These are phyloP conservation scores for Eclectus roratus DNA, from an alignment of 2,113 vertebrate species.

Conservation along the genomic window DNA sequence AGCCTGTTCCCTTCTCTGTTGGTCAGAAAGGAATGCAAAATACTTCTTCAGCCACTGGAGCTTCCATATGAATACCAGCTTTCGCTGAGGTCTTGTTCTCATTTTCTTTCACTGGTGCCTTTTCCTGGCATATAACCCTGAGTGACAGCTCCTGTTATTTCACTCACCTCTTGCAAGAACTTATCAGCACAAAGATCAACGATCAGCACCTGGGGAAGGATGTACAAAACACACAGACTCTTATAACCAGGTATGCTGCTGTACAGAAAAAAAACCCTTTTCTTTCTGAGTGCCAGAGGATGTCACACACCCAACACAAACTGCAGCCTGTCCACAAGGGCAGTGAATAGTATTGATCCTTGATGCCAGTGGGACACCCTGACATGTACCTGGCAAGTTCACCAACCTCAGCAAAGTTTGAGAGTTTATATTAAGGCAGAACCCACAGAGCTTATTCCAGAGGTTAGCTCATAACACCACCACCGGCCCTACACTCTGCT, in stretches of 20 bases:
- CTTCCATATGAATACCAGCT: not conserved
- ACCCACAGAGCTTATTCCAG: not conserved
- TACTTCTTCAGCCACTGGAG: not conserved
- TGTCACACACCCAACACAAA: not conserved
- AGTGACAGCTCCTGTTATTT: not conserved
- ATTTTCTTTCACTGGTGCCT: not conserved
- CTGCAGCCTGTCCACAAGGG: not conserved
- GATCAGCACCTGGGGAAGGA: conserved; percentile 88
- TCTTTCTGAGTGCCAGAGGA: not conserved
- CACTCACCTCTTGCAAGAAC: conserved; percentile 93
- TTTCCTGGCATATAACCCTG: not conserved
- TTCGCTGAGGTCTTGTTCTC: not conserved
- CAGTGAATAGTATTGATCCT: not conserved
- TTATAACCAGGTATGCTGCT: not conserved
- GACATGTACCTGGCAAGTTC: not conserved
- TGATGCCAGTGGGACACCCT: not conserved
- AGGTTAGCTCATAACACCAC: not conserved
- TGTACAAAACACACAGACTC: not conserved
- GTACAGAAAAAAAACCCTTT: not conserved
- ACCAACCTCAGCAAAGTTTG: not conserved
- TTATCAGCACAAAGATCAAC: conserved; percentile 94
- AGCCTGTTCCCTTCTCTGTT: not conserved
- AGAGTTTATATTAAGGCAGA: not conserved
- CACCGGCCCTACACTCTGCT: not conserved
- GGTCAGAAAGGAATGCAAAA: not conserved